Percentiles rank a stretch among this genome's conserved stretches.
phyloP scores from a whole-genome alignment of 2,888 invertebrate species.

The Eristalis arbustorum region DNA sequence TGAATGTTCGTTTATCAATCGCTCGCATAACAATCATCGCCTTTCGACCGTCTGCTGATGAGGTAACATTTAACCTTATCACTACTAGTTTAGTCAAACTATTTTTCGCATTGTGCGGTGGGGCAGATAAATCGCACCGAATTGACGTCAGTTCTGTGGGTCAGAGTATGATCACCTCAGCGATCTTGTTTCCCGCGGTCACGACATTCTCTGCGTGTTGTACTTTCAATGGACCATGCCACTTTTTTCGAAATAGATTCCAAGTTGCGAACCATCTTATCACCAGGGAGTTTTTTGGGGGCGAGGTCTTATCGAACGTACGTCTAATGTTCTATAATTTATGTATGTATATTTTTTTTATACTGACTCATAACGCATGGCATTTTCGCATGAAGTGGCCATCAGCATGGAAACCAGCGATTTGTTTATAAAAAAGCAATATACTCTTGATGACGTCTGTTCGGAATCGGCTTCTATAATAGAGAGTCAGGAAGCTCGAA shows the following conservation, averaged over 20 bases:
- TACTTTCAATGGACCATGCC: slow-evolving; percentile 11
- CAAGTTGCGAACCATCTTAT: slow-evolving; percentile 29
- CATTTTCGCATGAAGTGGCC: background rate
- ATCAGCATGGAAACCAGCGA: background rate
- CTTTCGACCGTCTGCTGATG: background rate
- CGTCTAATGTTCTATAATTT: background rate
- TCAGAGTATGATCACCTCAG: background rate
- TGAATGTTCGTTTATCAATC: too few relatives aligned
- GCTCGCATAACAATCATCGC: background rate
- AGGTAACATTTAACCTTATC: slow-evolving; percentile 14
- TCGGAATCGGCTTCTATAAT: too few relatives aligned
- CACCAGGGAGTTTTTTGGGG: slow-evolving; percentile 1
- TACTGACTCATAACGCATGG: background rate
- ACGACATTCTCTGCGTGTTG: background rate
- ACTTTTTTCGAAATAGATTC: slow-evolving; percentile 2
- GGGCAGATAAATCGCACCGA: slow-evolving; percentile 4
- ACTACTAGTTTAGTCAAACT: background rate
- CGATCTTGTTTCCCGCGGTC: background rate
- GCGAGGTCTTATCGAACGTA: slow-evolving; percentile 1
- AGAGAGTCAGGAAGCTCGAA: too few relatives aligned
- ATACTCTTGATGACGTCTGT: background rate
- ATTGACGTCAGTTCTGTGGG: slow-evolving; percentile 5
- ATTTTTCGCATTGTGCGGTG: background rate
- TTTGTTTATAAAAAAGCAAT: slow-evolving; percentile 1
- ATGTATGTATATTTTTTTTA: background rate